phyloP scores from a whole-genome alignment of 1,140 invertebrate genomes.

The Zaprionus inermis region DNA sequence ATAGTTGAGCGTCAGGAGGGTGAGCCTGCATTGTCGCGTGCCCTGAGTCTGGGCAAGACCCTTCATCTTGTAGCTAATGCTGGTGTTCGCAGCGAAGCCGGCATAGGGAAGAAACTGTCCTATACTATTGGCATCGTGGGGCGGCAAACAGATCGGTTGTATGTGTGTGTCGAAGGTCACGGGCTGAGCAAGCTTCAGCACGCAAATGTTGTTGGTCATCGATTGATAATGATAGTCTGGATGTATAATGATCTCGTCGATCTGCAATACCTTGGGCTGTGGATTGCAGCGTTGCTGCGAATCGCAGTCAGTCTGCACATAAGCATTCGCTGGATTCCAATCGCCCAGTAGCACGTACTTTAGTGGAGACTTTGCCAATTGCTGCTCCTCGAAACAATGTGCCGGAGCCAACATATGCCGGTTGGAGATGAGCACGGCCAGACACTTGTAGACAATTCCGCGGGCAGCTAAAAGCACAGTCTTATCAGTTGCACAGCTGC shows the following conservation, averaged over 20 bases:
- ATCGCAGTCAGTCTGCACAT: constrained; percentile 25
- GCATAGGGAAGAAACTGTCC: constrained; percentile 8
- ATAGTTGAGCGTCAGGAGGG: background rate
- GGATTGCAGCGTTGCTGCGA: constrained; percentile 12
- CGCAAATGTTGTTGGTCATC: constrained; percentile 20
- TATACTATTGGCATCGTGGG: background rate
- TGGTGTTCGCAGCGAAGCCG: constrained; percentile 16
- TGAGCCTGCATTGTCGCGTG: background rate
- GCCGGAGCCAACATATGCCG: constrained; percentile 40
- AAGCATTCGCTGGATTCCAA: constrained; percentile 43
- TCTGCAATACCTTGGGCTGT: constrained; percentile 3
- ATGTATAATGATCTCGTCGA: constrained; percentile 40
- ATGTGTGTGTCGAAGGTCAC: constrained; percentile 2
- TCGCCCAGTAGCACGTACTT: constrained; percentile 32
- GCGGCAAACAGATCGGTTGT: constrained; percentile 34
- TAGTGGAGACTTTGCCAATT: background rate
- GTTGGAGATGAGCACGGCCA: constrained; percentile 32
- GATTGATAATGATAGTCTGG: constrained; percentile 13
- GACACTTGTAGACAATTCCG: constrained; percentile 41
- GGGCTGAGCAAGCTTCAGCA: constrained; percentile 12
- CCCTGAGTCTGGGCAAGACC: constrained; percentile 8
- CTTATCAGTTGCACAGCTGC: too few relatives aligned
- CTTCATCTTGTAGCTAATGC: constrained; percentile 26
- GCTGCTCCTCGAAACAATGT: constrained; percentile 20
- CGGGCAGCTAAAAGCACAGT: constrained; percentile 9